Percentiles rank a stretch among this genome's conserved stretches.
These are phyloP conservation scores for Caenorhabditis sinica DNA, from an alignment of 2,888 invertebrate species.

Conservation along the genomic window DNA sequence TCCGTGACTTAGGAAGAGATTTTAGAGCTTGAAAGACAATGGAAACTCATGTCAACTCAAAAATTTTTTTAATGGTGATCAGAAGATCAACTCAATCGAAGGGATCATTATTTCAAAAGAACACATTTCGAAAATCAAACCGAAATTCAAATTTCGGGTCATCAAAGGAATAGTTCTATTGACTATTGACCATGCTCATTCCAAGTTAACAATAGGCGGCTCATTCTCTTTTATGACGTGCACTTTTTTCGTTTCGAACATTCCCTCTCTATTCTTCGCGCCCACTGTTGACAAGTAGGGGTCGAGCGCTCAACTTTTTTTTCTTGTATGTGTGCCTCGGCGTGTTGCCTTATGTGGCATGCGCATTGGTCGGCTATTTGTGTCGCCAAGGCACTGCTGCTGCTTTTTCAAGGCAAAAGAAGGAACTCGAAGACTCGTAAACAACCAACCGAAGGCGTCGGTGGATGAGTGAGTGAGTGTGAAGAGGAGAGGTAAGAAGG, in stretches of 20 bases:
- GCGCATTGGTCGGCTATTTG: slow-evolving; percentile 62
- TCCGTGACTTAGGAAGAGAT: too few relatives aligned
- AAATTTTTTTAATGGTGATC: too few relatives aligned
- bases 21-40: too few relatives aligned
- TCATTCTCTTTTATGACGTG: slow-evolving; percentile 45
- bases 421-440: slow-evolving; percentile 48
- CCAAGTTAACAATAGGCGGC: slow-evolving; percentile 4
- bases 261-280: slow-evolving; percentile 7
- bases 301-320: slow-evolving; percentile 30
- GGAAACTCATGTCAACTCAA: too few relatives aligned
- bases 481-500: not conserved
- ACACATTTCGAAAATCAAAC: too few relatives aligned
- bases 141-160: not conserved
- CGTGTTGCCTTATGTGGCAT: slow-evolving; percentile 58
- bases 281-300: slow-evolving; percentile 36
- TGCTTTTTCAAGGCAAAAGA: slow-evolving; percentile 27
- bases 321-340: slow-evolving; percentile 39
- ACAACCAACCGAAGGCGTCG: slow-evolving; percentile 49
- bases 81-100: too few relatives aligned
- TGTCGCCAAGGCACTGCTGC: slow-evolving; percentile 52
- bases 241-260: slow-evolving; percentile 39
- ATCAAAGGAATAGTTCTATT: not conserved
- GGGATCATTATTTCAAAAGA: too few relatives aligned
- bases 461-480: slow-evolving; percentile 7
- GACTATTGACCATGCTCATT: not conserved